phyloP scores from a whole-genome alignment of 2,888 invertebrate species.

The Ametastegia equiseti region DNA sequence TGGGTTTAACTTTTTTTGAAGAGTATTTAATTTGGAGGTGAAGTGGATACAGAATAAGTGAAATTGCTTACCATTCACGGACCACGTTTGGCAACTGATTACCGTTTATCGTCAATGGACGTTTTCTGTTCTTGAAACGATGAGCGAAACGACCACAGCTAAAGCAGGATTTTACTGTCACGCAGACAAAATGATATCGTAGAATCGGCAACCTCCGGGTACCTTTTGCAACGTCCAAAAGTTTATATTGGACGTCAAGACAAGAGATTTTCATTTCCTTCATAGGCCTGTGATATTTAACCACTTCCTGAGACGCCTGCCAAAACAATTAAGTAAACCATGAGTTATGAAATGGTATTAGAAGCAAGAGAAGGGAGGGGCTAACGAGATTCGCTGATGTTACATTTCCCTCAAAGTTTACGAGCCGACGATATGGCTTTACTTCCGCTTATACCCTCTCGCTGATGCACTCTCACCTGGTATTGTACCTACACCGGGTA shows the following conservation, averaged over 20 bases:
- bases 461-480: conserved; percentile 18
- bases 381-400: not conserved
- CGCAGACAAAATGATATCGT: not conserved
- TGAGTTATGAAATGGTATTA: not conserved
- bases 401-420: conserved; percentile 7
- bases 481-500: not conserved
- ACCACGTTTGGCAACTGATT: not conserved
- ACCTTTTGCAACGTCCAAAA: not conserved
- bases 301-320: not conserved
- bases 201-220: not conserved
- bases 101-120: not conserved
- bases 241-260: not conserved
- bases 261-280: not conserved
- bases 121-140: not conserved
- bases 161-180: not conserved
- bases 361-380: no score
- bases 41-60: no score
- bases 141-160: not conserved
- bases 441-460: not conserved
- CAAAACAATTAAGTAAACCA: not conserved
- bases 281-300: not conserved
- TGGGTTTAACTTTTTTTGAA: no score
- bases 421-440: not conserved
- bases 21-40: no score
- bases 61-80: no score